Percentiles rank a stretch among this genome's conserved stretches.
These are phyloP conservation scores for Porites rus DNA, from an alignment of 92 coral and sea anemone species.

Conservation along the genomic window DNA sequence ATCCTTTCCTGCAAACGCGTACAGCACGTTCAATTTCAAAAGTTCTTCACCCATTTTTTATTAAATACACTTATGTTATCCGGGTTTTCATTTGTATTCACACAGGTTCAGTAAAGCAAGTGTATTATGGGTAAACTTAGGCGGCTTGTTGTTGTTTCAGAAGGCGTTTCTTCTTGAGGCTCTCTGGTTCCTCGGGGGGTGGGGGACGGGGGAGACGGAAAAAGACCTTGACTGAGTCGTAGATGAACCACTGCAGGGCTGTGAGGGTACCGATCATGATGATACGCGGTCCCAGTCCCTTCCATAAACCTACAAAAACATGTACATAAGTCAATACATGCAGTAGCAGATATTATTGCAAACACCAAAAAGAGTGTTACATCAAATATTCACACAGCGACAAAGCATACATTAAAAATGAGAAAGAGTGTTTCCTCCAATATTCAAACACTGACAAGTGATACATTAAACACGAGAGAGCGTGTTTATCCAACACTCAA, in stretches of 20 bases:
- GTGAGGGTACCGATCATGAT: constrained; percentile 99
- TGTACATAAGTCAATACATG: background rate
- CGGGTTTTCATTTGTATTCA: constrained; percentile 17
- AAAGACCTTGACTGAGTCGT: constrained; percentile 96
- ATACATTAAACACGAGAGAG: no score
- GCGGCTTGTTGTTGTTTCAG: constrained; percentile 56
- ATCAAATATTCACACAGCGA: no score
- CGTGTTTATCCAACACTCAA: no score
- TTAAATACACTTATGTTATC: constrained; percentile 26
- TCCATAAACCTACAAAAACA: constrained; percentile 82
- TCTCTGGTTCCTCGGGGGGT: constrained; percentile 99
- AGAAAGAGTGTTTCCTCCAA: no score
- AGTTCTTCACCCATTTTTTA: background rate
- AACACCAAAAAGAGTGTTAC: no score
- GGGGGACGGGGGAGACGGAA: constrained; percentile 99
- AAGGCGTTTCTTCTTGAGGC: constrained; percentile 87
- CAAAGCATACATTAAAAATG: no score
- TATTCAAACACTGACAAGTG: no score
- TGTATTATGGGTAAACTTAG: background rate
- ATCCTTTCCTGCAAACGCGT: background rate
- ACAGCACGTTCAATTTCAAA: background rate
- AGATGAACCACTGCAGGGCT: constrained; percentile 99
- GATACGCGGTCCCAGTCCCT: constrained; percentile 99
- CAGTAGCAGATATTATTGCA: background rate
- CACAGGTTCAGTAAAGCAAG: background rate